Base-by-base conservation (phyloP, 1,140 invertebrate species). In the Heliconius congener region DNA sequence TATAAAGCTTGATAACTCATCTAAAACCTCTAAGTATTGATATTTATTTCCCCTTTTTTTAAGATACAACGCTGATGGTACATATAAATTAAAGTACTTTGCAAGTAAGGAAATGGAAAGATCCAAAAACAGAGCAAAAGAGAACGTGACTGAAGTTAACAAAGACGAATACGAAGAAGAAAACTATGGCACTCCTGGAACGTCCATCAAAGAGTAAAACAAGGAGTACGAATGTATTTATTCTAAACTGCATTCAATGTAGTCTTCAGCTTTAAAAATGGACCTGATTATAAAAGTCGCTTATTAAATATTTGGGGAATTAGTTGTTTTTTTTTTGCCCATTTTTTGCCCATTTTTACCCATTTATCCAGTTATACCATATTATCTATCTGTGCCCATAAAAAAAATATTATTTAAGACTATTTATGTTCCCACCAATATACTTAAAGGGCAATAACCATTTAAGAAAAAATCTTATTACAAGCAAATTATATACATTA, bases 61-160 rank as follows among this genome's bases (percentile, higher is more conserved):
- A 89, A 97, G 96, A 86, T 97, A 95, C 84, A 96, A 97, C 83
- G 95, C 96, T 0, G 94, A 96, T 2, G 95, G 95, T 0, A 89
- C 89, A 16, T 97, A 96, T 84, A 95, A 94, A 81, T 88, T 87
- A 37, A 95, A 95, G 77, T 97, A 96, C 84, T 91, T 95, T 72
- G 81, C 90, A 71, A 86, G 60, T 18, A 90, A 91, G 82, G 73
- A 79, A 78, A 75, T 71, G 16, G 60, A 55, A 6, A 73, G 70
- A 79, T 60, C 37, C 34, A 30, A 78, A 76, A 11, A 79, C 70
- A 9, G 75, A 84, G 34, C 76, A 80, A 9, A 50, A 5, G 71
- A 77, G 18, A 73, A 77, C 16, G 72, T 71, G 27, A 72, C 50
- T 66, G 74, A 76, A 37, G 57, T 77, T 30, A 55, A 76, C 37